Evolutionary conservation across 2,888 invertebrate species (phyloP), one percentile per base, ranked within the genome.

Genomic region (Desoria tigrina): DNA sequence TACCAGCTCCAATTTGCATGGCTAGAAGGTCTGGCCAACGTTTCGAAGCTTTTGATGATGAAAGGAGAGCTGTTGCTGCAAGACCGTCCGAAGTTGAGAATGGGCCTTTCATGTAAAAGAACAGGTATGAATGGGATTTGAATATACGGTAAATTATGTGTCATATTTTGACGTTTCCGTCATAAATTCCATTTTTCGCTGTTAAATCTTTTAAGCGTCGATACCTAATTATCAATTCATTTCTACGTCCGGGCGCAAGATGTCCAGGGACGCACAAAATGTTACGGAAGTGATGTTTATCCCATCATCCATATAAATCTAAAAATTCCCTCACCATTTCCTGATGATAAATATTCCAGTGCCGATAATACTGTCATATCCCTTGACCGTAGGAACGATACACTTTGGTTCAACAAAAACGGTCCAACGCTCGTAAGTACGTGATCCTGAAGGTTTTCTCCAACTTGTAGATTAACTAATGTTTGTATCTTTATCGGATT

Each of bases 1-100:
- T 16, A 6, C 68, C 68, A 2, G 42, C 3, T 2, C 28, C 53
- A 14, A 42, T 21, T 3, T 57, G 16, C 2, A 42, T 51, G 21
- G 28, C 32, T 6, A 68, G 32, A 21, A 65, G 39, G 28, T 68
- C 59, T 1, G 68, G 68, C 68, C 68, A 68, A 14, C 57, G 42
- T 23, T 57, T 57, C 2, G 37, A 27, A 1, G 18, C 45, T 1
- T 53, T 37, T 18, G 6, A 11, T 16, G 66, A 37, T 16, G 62
- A 51, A 2, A 49, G 11, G 1, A 62, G 21, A 1, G 61, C 66
- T 1, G 42, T 45, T 1, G 28, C 66, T 23, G 18, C 28, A 23
- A 62, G 2, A 18, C 57, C 61, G 2, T 27, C 9, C 16, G 58
- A 58, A 21, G 53, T n/a, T n/a, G n/a, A n/a, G n/a, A n/a, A n/a